These are phyloP conservation scores for Vicugna pacos DNA, from an alignment of 2,113 vertebrate genomes.

Conservation along the genomic window DNA sequence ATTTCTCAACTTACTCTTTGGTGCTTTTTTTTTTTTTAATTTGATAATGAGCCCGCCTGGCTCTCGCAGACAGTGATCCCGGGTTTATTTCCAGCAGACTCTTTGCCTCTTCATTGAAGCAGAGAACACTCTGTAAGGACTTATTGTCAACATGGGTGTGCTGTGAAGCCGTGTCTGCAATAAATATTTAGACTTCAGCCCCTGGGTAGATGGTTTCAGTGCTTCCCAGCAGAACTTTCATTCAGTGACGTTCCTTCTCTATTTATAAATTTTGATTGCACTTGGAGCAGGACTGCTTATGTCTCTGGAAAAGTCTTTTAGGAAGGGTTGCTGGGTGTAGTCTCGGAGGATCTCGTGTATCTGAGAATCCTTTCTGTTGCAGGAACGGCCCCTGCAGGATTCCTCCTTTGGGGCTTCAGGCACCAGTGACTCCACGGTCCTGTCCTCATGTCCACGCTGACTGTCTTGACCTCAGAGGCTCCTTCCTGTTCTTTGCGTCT, in stretches of 20 bases:
- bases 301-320: background rate
- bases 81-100: no score
- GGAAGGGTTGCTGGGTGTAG: background rate
- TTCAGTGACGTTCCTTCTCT: no score
- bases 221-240: background rate
- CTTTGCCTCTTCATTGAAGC: background rate
- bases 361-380: fast-evolving
- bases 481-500: background rate
- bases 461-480: background rate
- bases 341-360: fast-evolving
- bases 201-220: background rate
- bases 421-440: fast-evolving
- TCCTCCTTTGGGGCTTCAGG: background rate
- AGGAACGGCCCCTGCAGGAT: fast-evolving
- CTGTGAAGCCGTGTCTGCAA: fast-evolving
- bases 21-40: background rate
- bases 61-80: background rate
- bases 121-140: fast-evolving
- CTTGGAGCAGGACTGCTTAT: background rate
- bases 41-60: background rate
- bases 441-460: fast-evolving
- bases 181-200: background rate
- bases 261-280: background rate
- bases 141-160: fast-evolving
- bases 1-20: background rate